Base-by-base conservation (phyloP, 2,797 vertebrate genomes). In the Periparus ater region DNA sequence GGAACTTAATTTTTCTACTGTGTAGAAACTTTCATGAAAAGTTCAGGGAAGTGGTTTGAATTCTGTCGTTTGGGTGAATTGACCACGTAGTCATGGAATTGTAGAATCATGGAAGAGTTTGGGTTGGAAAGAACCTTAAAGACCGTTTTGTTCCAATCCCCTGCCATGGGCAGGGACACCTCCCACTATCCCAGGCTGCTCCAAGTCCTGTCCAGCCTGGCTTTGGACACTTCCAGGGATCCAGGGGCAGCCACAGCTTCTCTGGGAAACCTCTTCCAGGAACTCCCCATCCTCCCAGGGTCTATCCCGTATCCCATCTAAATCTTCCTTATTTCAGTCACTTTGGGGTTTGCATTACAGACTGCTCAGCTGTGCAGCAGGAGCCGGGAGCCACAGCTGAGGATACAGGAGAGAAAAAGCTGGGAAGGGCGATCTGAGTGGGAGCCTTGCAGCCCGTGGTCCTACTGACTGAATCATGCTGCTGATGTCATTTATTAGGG, bases 401-500 rank as follows among this genome's bases (percentile, higher is more conserved):
- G 63, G 83, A 55, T 55, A 54, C 83, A 61, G 63, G 55, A 70
- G 55, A 34, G 48, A 23, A 54, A 26, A 62, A 76, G 4, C 55
- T 47, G 79, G 23, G 29, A 68, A 45, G n/a, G 30, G 42, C 51
- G 38, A 65, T 8, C 7, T 13, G 4, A 86, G n/a, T 27, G 58
- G 65, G 23, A 84, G 51, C 51, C 57, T 66, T 63, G 27, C 29
- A 58, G 48, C 9, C 47, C 11, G 0, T 60, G 70, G 18, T 62
- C 36, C 53, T 14, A 4, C 11, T 0, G 8, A 23, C 63, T 92
- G 78, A 93, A 77, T 94, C 95, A 96, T 0, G 0, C 51, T 48
- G 76, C 76, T 94, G 83, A 84, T 81, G 92, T 86, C 14, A 92
- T 66, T 91, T 89, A 54, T 88, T 78, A n/a, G 86, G 72, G 58